phyloP scores from a whole-genome alignment of 1,140 invertebrate genomes.

The Steinernema khuongi region DNA sequence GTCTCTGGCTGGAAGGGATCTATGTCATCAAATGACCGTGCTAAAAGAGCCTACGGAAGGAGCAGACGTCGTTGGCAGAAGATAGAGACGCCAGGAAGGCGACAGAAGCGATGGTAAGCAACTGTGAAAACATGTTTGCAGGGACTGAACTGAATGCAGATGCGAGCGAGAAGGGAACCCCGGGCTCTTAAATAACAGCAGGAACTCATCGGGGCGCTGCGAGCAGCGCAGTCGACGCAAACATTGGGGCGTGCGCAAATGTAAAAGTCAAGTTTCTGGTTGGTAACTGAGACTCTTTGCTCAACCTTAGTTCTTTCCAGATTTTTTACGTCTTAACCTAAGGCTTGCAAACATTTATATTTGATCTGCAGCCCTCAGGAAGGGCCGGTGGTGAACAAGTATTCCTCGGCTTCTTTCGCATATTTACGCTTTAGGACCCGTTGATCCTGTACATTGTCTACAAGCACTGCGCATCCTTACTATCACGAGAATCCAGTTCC shows the following conservation, averaged over 20 bases:
- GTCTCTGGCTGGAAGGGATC: conserved; percentile 38
- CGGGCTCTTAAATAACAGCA: conserved; percentile 11
- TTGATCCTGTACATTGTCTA: background rate
- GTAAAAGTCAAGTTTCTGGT: background rate
- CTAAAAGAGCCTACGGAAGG: conserved; percentile 1
- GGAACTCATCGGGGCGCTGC: conserved; percentile 10
- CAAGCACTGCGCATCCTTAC: background rate
- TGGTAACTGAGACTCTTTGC: conserved; percentile 3
- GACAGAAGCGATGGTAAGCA: conserved; percentile 5
- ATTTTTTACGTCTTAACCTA: background rate
- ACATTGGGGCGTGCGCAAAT: conserved; percentile 4
- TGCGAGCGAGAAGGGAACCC: background rate
- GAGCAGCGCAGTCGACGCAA: background rate
- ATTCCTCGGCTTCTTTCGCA: no score
- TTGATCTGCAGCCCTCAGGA: no score
- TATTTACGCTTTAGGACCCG: no score
- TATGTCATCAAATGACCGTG: background rate
- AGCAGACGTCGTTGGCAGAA: background rate
- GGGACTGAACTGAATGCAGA: background rate
- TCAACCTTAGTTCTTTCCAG: background rate
- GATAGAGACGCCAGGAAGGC: background rate
- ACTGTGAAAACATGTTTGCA: conserved; percentile 13
- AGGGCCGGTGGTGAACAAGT: no score
- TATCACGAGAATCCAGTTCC: background rate
- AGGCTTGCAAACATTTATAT: background rate